A percentile compares a stretch with the other conserved stretches of the same genome.
Conservation (phyloP, 2,888 invertebrate genomes). For the Plebejus argus region DNA sequence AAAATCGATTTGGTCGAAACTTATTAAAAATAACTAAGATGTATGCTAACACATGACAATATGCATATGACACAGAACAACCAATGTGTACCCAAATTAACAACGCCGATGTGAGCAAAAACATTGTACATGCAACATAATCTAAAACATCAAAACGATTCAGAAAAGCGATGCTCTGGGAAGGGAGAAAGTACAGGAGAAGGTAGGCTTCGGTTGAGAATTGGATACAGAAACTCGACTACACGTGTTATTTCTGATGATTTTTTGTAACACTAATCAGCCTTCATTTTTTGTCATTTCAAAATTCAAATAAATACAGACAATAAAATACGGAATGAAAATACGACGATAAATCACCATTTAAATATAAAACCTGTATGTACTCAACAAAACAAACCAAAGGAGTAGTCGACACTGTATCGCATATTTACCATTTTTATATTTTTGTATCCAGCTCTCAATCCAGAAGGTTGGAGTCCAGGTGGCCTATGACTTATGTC, state of each 20-base stretch:
- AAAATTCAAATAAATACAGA: background rate
- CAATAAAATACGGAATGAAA: background rate
- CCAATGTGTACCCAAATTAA: slow-evolving; percentile 54
- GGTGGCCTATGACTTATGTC: background rate
- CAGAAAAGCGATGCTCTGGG: slow-evolving; percentile 70
- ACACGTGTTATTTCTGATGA: background rate
- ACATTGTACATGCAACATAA: slow-evolving; percentile 74
- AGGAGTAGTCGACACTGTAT: no score
- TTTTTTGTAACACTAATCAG: background rate
- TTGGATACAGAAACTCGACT: slow-evolving; percentile 62
- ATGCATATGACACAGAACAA: slow-evolving; percentile 55
- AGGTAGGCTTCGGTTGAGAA: slow-evolving; percentile 35
- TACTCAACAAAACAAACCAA: no score
- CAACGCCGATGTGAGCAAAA: slow-evolving; percentile 69
- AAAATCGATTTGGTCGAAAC: no score
- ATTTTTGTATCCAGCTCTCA: slow-evolving; percentile 17
- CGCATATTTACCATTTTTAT: background rate
- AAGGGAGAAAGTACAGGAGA: slow-evolving; percentile 49
- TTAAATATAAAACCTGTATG: no score
- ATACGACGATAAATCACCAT: background rate
- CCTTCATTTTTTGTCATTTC: background rate
- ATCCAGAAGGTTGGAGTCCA: background rate
- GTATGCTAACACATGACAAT: slow-evolving; percentile 34
- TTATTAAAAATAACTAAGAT: slow-evolving; percentile 1
- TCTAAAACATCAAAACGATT: slow-evolving; percentile 60